These are phyloP conservation scores for Drosophila kohkoa DNA, from an alignment of 1,140 invertebrate genomes.

Conservation along the genomic window DNA sequence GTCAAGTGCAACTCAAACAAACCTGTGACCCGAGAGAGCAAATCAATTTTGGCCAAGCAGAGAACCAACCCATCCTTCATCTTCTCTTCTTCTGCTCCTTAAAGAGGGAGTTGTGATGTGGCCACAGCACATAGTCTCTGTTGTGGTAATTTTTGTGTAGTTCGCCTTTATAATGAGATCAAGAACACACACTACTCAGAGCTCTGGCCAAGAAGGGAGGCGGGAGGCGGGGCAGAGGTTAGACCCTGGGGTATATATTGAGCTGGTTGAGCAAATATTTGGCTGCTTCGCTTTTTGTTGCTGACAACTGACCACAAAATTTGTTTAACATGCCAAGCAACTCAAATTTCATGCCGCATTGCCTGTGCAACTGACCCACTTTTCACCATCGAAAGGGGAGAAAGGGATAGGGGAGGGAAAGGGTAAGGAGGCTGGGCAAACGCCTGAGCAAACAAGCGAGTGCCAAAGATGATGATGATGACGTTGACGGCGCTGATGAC, in stretches of 20 bases:
- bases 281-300: slow-evolving; percentile 55
- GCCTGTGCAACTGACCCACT: slow-evolving; percentile 57
- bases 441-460: slow-evolving; percentile 42
- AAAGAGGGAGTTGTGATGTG: background rate
- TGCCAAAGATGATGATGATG: slow-evolving; percentile 32
- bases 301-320: slow-evolving; percentile 73
- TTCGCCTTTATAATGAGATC: slow-evolving; percentile 76
- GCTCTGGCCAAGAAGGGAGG: background rate
- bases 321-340: slow-evolving; percentile 61
- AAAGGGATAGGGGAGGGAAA: too few relatives aligned
- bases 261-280: slow-evolving; percentile 76
- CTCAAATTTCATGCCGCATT: slow-evolving; percentile 79
- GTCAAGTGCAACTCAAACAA: slow-evolving; percentile 78
- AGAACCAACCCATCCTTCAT: background rate
- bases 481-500: slow-evolving; percentile 32
- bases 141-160: slow-evolving; percentile 46
- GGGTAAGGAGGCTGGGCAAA: slow-evolving; percentile 10
- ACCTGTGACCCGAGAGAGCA: slow-evolving; percentile 57
- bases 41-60: slow-evolving; percentile 65
- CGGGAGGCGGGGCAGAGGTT: background rate
- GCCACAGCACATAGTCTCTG: slow-evolving; percentile 9
- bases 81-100: too few relatives aligned
- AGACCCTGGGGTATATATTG: slow-evolving; percentile 15
- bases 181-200: slow-evolving; percentile 52
- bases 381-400: slow-evolving; percentile 5